Conservation (phyloP, 2,888 invertebrate species). For the Drosophila imparisetae region DNA sequence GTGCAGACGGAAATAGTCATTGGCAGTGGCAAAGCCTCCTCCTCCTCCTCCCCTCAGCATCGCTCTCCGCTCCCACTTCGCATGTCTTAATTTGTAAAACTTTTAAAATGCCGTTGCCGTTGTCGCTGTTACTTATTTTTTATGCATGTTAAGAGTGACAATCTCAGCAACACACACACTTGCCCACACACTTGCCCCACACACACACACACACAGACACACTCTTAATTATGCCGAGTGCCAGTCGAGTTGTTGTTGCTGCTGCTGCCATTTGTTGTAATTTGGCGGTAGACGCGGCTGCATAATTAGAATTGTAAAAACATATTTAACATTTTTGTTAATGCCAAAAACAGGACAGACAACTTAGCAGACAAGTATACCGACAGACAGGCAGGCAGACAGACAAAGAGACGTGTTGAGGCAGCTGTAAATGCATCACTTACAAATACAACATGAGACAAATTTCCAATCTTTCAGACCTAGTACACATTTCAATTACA, state of each 20-base stretch:
- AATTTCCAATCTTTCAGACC: neutral
- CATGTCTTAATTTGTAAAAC: slow-evolving; percentile 71
- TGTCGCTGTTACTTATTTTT: slow-evolving; percentile 73
- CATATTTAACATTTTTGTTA: slow-evolving; percentile 58
- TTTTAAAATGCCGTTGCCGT: slow-evolving; percentile 77
- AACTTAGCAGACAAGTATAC: neutral
- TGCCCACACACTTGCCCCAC: slow-evolving; percentile 37
- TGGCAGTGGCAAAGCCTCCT: slow-evolving; percentile 21
- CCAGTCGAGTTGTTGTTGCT: slow-evolving; percentile 46
- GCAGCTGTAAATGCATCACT: neutral
- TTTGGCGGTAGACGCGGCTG: slow-evolving; percentile 73
- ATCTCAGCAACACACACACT: slow-evolving; percentile 61
- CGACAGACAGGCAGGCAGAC: neutral
- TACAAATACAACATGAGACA: neutral
- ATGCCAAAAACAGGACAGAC: slow-evolving; percentile 28
- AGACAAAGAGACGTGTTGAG: neutral
- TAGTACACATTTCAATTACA: neutral
- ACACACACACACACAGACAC: slow-evolving; percentile 27
- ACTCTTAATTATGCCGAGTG: slow-evolving; percentile 77
- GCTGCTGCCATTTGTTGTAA: slow-evolving; percentile 64
- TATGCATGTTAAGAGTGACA: slow-evolving; percentile 81
- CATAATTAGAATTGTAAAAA: slow-evolving; percentile 79
- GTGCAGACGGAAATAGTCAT: slow-evolving; percentile 61
- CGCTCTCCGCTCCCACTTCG: slow-evolving; percentile 22
- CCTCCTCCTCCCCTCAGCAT: neutral